Percentiles rank a stretch among this genome's conserved stretches.
These are phyloP conservation scores for Triplophysa dalaica DNA, from an alignment of 2,113 vertebrate genomes.

Conservation along the genomic window DNA sequence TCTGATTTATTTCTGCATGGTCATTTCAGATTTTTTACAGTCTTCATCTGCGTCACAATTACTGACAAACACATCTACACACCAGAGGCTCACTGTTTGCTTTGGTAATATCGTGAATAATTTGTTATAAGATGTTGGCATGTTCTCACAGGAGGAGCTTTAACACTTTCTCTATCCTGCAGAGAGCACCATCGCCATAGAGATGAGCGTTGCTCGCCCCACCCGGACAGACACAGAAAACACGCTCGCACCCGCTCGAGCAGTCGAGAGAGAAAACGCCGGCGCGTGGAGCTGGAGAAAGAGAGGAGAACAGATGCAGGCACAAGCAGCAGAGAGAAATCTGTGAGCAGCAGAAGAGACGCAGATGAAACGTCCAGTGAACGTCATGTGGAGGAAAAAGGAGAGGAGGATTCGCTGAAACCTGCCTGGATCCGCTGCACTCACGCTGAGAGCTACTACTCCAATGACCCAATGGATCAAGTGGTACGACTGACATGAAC, in stretches of 20 bases:
- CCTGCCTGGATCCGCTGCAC: slow-evolving; percentile 97
- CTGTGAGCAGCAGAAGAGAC: slow-evolving; percentile 74
- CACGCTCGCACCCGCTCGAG: slow-evolving; percentile 78
- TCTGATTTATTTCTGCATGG: too few species aligned
- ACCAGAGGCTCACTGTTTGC: too few species aligned
- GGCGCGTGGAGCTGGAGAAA: slow-evolving; percentile 85
- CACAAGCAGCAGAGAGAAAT: slow-evolving; percentile 73
- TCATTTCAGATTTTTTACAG: too few species aligned
- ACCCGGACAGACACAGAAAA: slow-evolving; percentile 87
- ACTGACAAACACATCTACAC: too few species aligned
- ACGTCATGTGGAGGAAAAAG: slow-evolving; percentile 78
- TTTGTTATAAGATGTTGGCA: too few species aligned
- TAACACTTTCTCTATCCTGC: neutral
- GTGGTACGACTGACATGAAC: slow-evolving; percentile 78
- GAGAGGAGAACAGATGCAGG: slow-evolving; percentile 76
- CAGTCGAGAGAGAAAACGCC: slow-evolving; percentile 87
- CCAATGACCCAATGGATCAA: slow-evolving; percentile 98
- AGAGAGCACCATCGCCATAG: slow-evolving; percentile 88
- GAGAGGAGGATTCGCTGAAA: slow-evolving; percentile 89
- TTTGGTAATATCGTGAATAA: too few species aligned
- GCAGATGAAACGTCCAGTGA: slow-evolving; percentile 72
- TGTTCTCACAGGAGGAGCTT: too few species aligned
- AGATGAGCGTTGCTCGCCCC: slow-evolving; percentile 83
- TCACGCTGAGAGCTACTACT: slow-evolving; percentile 94
- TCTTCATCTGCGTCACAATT: too few species aligned